phyloP scores from a whole-genome alignment of 2,888 invertebrate species.

The Orthosia cruda region DNA sequence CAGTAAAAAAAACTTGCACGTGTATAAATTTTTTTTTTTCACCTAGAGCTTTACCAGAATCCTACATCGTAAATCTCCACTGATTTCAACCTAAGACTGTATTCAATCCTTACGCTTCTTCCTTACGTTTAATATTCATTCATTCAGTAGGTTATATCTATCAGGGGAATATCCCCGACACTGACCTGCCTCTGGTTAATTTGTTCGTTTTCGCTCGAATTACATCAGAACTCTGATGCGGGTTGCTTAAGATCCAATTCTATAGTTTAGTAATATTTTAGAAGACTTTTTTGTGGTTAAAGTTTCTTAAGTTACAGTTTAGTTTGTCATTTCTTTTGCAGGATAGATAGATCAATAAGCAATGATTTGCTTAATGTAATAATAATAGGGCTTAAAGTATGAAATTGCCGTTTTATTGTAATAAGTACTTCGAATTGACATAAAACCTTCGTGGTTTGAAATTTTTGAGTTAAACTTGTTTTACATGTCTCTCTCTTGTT shows the following conservation, averaged over 20 bases:
- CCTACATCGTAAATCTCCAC: constrained; percentile 31
- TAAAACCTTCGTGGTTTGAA: too few species aligned
- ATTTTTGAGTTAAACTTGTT: too few species aligned
- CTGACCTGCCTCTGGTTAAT: constrained; percentile 39
- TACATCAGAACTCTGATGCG: constrained; percentile 38
- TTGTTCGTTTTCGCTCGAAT: constrained; percentile 46
- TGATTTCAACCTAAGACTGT: neutral
- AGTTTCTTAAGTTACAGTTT: too few species aligned
- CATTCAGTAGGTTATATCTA: constrained; percentile 31
- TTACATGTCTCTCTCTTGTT: too few species aligned
- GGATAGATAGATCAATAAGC: too few species aligned
- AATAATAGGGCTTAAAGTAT: too few species aligned
- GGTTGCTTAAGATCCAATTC: constrained; percentile 16
- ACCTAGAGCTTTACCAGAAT: constrained; percentile 11
- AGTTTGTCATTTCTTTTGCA: neutral
- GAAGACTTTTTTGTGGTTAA: neutral
- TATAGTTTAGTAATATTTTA: constrained; percentile 9
- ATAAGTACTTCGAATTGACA: too few species aligned
- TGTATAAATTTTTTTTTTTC: too few species aligned
- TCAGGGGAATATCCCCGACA: constrained; percentile 20
- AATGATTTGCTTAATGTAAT: too few species aligned
- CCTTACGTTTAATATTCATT: constrained; percentile 38
- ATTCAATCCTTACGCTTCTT: constrained; percentile 19
- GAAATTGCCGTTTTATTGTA: too few species aligned
- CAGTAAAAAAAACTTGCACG: neutral